Percentiles rank a stretch among this genome's conserved stretches.
phyloP scores from a whole-genome alignment of 2,113 vertebrate species.

The Rhinogobius similis region DNA sequence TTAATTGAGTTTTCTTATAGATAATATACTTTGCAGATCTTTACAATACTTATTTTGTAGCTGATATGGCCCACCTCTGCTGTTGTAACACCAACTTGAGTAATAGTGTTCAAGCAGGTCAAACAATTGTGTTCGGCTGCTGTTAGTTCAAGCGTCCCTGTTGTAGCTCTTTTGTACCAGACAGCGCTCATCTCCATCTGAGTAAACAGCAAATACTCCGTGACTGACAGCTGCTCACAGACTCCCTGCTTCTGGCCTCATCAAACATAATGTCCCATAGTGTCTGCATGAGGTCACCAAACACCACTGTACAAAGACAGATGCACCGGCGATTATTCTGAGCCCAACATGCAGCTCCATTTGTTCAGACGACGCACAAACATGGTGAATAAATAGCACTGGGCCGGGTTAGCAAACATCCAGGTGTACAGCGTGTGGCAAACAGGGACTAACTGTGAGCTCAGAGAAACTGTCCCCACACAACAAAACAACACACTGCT shows the following conservation, averaged over 20 bases:
- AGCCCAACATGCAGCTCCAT: slow-evolving; percentile 36
- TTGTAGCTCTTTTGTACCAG: slow-evolving; percentile 52
- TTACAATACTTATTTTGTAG: neutral
- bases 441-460: slow-evolving; percentile 36
- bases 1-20: no score
- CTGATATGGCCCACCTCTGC: neutral
- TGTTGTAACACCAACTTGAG: neutral
- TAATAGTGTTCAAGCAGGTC: neutral
- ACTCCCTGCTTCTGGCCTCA: slow-evolving; percentile 36
- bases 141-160: slow-evolving; percentile 38
- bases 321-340: slow-evolving; percentile 42
- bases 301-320: slow-evolving; percentile 58
- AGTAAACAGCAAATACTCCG: slow-evolving; percentile 58
- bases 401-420: slow-evolving; percentile 45
- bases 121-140: slow-evolving; percentile 12
- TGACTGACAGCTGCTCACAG: slow-evolving; percentile 55
- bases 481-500: slow-evolving; percentile 7
- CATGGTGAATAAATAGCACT: slow-evolving; percentile 48
- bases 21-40: no score
- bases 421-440: slow-evolving; percentile 49
- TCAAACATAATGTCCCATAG: slow-evolving; percentile 43
- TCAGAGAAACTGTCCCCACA: slow-evolving; percentile 42
- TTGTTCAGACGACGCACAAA: slow-evolving; percentile 37
- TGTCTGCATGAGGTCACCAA: slow-evolving; percentile 27
- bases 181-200: slow-evolving; percentile 55